A percentile compares a stretch with the other conserved stretches of the same genome.
These are phyloP conservation scores for Ochotona princeps DNA, from an alignment of 2,113 vertebrate species.

Conservation along the genomic window DNA sequence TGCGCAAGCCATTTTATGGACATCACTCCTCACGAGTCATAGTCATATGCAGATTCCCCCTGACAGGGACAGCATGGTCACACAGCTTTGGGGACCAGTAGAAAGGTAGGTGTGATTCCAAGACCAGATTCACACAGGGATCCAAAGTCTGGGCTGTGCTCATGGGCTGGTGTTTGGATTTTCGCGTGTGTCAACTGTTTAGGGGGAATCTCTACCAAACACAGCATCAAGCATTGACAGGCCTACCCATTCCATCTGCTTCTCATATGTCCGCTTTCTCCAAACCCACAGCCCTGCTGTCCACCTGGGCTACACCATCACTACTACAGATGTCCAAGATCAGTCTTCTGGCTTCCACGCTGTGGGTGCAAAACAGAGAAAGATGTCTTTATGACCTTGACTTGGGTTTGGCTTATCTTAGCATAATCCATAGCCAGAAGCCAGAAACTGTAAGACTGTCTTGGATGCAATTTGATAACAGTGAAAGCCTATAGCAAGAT, in stretches of 20 bases:
- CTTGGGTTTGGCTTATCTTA: background rate
- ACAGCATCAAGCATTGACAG: background rate
- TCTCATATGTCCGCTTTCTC: background rate
- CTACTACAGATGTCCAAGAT: background rate
- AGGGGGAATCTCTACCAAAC: background rate
- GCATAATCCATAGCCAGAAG: slow-evolving; percentile 25
- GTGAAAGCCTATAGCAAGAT: background rate
- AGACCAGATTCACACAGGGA: background rate
- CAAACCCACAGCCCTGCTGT: background rate
- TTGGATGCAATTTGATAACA: background rate
- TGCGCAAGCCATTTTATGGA: background rate
- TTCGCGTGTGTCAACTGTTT: background rate
- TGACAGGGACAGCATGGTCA: background rate
- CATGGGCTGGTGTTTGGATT: background rate
- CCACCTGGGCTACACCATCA: background rate
- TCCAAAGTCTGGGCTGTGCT: background rate
- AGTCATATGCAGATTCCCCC: background rate
- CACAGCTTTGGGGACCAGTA: background rate
- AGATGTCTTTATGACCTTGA: background rate
- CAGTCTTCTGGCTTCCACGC: background rate
- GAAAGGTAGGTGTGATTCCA: background rate
- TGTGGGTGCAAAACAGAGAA: background rate
- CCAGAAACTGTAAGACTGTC: background rate
- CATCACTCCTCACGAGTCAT: background rate
- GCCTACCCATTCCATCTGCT: background rate